These are phyloP conservation scores for Percopsis transmontana DNA, from an alignment of 2,113 vertebrate genomes.

Conservation along the genomic window DNA sequence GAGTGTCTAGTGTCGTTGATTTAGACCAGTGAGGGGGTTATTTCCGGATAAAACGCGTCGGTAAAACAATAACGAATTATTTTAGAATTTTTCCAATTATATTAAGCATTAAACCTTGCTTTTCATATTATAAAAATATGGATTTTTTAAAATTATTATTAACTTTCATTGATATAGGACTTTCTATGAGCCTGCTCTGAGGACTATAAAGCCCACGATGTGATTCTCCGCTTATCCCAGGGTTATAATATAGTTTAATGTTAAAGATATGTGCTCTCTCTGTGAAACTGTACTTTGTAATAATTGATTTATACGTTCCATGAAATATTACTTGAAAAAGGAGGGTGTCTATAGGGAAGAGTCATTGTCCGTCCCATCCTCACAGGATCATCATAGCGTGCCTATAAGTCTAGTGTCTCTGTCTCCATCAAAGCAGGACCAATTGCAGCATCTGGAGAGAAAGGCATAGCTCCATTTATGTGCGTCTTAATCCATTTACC, in stretches of 20 bases:
- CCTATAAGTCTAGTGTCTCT: constrained; percentile 3
- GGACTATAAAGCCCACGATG: too few species aligned
- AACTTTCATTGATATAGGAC: too few species aligned
- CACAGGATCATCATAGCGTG: background rate
- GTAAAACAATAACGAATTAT: too few species aligned
- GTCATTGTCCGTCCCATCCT: background rate
- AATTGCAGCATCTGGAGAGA: constrained; percentile 15
- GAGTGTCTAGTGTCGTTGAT: too few species aligned
- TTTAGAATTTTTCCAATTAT: too few species aligned
- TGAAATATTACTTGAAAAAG: constrained; percentile 18
- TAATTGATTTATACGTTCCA: background rate
- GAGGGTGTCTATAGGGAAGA: background rate
- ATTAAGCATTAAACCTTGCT: too few species aligned
- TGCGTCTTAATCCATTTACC: constrained; percentile 42
- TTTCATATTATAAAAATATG: too few species aligned
- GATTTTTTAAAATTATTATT: too few species aligned
- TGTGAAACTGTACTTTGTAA: background rate
- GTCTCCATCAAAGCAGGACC: constrained; percentile 20
- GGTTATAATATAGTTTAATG: background rate
- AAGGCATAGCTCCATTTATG: constrained; percentile 22
- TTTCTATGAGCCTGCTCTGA: too few species aligned
- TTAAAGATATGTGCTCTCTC: background rate
- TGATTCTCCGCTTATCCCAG: too few species aligned
- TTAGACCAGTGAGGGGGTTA: too few species aligned
- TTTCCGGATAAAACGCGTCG: too few species aligned